These are phyloP conservation scores for Bombus impatiens DNA, from an alignment of 1,140 invertebrate genomes.

Conservation along the genomic window DNA sequence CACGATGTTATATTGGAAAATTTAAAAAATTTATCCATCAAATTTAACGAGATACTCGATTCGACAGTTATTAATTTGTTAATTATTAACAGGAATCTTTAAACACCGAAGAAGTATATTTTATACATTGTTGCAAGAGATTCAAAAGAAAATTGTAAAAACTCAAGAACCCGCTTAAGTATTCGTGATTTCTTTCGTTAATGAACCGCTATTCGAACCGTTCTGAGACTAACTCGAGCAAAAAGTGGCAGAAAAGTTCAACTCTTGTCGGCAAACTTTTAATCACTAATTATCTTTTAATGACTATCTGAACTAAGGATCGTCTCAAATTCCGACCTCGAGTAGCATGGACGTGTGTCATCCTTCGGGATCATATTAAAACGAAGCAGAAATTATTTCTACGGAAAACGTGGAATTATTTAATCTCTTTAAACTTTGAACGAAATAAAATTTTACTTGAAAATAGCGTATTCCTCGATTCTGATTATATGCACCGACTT, in stretches of 20 bases:
- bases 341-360: neutral
- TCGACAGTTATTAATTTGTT: too few species aligned
- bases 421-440: neutral
- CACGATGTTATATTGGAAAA: too few species aligned
- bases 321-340: neutral
- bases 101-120: too few species aligned
- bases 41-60: too few species aligned
- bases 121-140: too few species aligned
- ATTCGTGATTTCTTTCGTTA: neutral
- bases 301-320: neutral
- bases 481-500: neutral
- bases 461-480: neutral
- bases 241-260: neutral
- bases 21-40: too few species aligned
- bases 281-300: conserved; percentile 34
- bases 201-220: neutral
- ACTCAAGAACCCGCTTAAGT: neutral
- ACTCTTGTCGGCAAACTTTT: conserved; percentile 16
- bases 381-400: neutral
- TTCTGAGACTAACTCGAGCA: conserved; percentile 5
- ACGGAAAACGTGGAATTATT: neutral
- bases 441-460: neutral
- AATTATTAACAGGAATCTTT: too few species aligned
- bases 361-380: neutral
- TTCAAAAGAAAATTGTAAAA: neutral